phyloP scores from a whole-genome alignment of 2,113 vertebrate species.

The Regulus satrapa region DNA sequence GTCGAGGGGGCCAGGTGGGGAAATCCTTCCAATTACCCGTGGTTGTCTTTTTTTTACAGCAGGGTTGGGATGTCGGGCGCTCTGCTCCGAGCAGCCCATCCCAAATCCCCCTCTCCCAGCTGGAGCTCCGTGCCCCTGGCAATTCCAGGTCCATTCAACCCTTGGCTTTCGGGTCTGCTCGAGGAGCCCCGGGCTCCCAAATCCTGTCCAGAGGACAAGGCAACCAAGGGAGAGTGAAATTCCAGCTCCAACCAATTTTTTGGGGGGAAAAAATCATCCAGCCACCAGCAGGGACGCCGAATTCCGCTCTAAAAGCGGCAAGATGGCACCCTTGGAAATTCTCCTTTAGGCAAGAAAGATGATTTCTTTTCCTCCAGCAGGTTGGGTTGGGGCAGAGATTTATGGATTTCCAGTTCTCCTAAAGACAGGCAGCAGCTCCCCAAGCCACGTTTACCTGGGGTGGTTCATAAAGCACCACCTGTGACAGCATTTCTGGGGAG shows the following conservation, averaged over 20 bases:
- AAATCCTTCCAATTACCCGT: not conserved
- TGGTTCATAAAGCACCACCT: not conserved
- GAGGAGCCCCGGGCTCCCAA: not conserved
- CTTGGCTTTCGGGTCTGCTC: not conserved
- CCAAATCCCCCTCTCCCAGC: not conserved
- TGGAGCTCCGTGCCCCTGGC: not conserved
- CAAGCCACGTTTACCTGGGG: not conserved
- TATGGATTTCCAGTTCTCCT: not conserved
- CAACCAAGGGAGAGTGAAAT: not conserved
- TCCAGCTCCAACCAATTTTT: not conserved
- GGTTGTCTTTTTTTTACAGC: not conserved
- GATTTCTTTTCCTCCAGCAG: not conserved
- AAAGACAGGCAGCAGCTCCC: not conserved
- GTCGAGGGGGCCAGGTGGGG: accelerated
- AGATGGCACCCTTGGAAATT: not conserved
- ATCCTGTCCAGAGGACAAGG: not conserved
- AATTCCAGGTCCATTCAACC: slow-evolving; percentile 20
- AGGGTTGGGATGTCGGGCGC: not conserved
- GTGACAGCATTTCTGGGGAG: not conserved
- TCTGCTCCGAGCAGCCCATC: not conserved
- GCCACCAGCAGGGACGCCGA: accelerated
- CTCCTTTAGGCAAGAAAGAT: not conserved
- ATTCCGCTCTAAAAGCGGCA: not conserved
- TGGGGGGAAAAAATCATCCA: not conserved
- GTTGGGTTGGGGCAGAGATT: not conserved